Evolutionary conservation across 2,888 invertebrate genomes (phyloP).

Genomic region (Timema cristinae): DNA sequence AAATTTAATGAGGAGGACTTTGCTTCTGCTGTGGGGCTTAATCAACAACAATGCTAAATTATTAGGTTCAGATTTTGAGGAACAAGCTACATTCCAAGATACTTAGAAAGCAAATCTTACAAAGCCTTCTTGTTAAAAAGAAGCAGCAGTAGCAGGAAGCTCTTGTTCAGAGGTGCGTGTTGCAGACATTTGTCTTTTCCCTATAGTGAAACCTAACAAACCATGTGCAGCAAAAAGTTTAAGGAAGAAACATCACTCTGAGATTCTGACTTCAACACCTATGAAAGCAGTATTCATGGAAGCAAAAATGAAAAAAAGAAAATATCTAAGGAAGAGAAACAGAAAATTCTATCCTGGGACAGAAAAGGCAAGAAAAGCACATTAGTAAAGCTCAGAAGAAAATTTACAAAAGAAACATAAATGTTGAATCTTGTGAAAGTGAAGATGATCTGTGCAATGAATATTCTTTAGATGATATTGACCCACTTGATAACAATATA

Average conservation of each 20-base stretch:
- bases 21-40: neutral
- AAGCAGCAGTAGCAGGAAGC: neutral
- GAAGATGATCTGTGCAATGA: constrained; percentile 7
- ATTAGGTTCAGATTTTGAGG: neutral
- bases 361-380: too few relatives aligned
- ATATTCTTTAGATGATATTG: neutral
- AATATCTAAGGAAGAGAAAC: neutral
- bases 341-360: too few relatives aligned
- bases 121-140: neutral
- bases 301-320: neutral
- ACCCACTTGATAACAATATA: constrained; percentile 5
- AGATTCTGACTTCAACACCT: constrained; percentile 6
- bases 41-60: neutral
- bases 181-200: neutral
- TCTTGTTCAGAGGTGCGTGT: neutral
- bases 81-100: neutral
- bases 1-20: constrained; percentile 1
- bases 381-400: neutral
- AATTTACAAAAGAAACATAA: neutral
- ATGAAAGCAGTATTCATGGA: neutral
- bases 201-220: neutral
- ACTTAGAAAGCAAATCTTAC: neutral
- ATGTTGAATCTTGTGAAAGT: neutral
- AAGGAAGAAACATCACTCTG: neutral
- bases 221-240: neutral